phyloP scores from a whole-genome alignment of 2,797 vertebrate species.

The Acanthurus lineatus region DNA sequence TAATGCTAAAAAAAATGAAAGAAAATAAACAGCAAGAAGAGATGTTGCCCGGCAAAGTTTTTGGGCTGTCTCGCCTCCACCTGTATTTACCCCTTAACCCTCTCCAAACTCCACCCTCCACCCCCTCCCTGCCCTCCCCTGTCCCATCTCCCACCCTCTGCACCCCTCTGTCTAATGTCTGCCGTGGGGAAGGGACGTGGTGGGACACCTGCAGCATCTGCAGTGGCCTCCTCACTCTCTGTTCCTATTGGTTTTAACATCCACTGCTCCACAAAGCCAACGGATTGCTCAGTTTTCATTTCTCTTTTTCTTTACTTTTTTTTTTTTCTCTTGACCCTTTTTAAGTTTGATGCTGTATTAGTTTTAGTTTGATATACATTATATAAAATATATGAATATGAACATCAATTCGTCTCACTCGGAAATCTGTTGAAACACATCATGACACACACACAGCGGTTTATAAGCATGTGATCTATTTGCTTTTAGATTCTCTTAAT shows the following conservation, averaged over 20 bases:
- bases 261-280: slow-evolving; percentile 67
- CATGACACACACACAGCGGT: neutral
- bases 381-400: slow-evolving; percentile 88
- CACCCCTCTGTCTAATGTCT: slow-evolving; percentile 35
- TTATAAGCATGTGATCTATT: no score
- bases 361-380: slow-evolving; percentile 93
- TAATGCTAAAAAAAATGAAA: slow-evolving; percentile 56
- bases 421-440: slow-evolving; percentile 68
- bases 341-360: slow-evolving; percentile 93
- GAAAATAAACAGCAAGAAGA: slow-evolving; percentile 66
- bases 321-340: slow-evolving; percentile 78
- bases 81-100: slow-evolving; percentile 51
- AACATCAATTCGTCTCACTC: slow-evolving; percentile 80
- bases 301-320: slow-evolving; percentile 38
- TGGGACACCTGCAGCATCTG: slow-evolving; percentile 48
- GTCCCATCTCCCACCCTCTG: neutral
- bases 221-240: slow-evolving; percentile 32
- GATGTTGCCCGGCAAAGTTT: slow-evolving; percentile 55
- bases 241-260: slow-evolving; percentile 70
- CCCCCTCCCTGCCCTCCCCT: neutral
- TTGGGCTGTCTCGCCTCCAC: slow-evolving; percentile 64
- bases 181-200: slow-evolving; percentile 21
- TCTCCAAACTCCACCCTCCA: slow-evolving; percentile 22
- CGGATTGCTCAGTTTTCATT: slow-evolving; percentile 68
- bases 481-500: no score